Base-by-base conservation (phyloP, 1,140 invertebrate species). In the Pseudomyrmex pallidus region DNA sequence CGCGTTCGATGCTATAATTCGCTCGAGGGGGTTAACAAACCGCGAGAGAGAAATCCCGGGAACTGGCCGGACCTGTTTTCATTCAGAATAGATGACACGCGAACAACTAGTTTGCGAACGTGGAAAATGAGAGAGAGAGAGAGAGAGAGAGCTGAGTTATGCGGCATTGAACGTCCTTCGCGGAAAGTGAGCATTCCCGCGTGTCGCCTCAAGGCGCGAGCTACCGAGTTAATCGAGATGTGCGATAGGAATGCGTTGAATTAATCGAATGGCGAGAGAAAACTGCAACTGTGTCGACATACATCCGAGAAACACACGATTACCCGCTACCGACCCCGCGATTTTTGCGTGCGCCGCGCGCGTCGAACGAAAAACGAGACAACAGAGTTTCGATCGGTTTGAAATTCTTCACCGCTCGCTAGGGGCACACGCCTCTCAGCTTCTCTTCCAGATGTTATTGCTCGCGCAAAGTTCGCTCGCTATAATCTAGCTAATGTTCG, bases 1-100 rank as follows among this genome's bases (percentile, higher is more conserved):
- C 25, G 48, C 48, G 62, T 63, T 63, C 54, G 25, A 77, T 77
- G 48, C 46, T 66, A 3, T 25, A 66, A 77, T 67, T 44, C 35
- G 25, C 25, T 9, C 48, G 62, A 35, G 5, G 48, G 62, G 62
- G 62, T 67, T 44, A 67, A 54, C 8, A 54, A 35, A 35, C 35
- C 15, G 25, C 57, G 44, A 12, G 25, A 20, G 17, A 59, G 17
- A 20, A 20, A 22, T 52, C 12, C 22, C 22, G 44, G 35, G 35
- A 7, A 15, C 15, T 4, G 25, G 64, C 35, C 52, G 17, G 54
- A 78, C 64, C 52, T 70, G 76, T 78, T 68, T 15, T 70, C n/a
- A 22, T 78, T 78, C 52, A 22, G 35, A 9, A 12, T 13, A 12
- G 10, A 78, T 57, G 35, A 68, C 64, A 59, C 44, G 20, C 20